Percentiles rank a stretch among this genome's conserved stretches.
Conservation (phyloP, 2,888 invertebrate genomes). For the Ormyrus rosae region DNA sequence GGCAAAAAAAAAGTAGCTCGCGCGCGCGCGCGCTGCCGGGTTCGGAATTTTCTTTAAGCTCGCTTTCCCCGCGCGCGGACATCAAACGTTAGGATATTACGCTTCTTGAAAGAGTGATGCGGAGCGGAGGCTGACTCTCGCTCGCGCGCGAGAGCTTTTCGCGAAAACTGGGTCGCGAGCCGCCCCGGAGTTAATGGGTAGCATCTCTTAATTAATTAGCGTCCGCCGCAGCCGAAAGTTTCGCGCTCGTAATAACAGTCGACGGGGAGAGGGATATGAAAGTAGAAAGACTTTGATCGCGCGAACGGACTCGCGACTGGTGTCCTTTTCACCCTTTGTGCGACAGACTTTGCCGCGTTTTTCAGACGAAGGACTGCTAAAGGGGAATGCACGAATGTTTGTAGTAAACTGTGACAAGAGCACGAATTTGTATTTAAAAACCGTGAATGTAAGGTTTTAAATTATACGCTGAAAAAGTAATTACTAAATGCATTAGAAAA, state of each 20-base stretch:
- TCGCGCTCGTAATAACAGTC: conserved; percentile 40
- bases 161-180: conserved; percentile 45
- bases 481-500: too few species aligned
- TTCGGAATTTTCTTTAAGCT: conserved; percentile 35
- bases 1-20: neutral
- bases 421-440: too few species aligned
- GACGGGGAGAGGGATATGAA: neutral
- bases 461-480: too few species aligned
- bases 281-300: conserved; percentile 44
- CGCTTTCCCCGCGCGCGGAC: neutral
- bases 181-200: conserved; percentile 40
- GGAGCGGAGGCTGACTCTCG: neutral
- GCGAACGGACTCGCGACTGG: conserved; percentile 30
- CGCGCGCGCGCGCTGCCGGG: neutral
- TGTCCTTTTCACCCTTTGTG: conserved; percentile 13
- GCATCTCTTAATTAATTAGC: conserved; percentile 56
- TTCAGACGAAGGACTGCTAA: too few species aligned
- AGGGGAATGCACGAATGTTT: too few species aligned
- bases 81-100: conserved; percentile 15
- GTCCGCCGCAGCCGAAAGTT: conserved; percentile 31
- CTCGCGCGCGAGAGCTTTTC: neutral
- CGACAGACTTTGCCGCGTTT: too few species aligned
- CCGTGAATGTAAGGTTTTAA: too few species aligned
- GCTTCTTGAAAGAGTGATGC: neutral
- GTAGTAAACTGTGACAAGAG: too few species aligned